Percentiles rank a stretch among this genome's conserved stretches.
Evolutionary conservation across 2,888 invertebrate species (phyloP).

Genomic region (Tribolium freemani): DNA sequence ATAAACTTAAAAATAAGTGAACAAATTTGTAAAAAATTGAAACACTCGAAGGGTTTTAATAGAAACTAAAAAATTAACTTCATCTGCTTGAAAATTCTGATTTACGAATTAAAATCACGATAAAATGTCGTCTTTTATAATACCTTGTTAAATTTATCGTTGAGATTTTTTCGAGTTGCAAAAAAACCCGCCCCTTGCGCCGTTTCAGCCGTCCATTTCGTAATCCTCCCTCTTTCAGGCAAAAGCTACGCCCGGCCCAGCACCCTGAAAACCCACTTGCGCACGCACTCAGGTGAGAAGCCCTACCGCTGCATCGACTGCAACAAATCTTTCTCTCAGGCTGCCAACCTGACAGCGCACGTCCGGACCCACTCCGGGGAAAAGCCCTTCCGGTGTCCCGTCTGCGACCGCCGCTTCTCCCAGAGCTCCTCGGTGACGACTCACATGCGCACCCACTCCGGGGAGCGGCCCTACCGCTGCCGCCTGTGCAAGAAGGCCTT

Average conservation of each 20-base stretch:
- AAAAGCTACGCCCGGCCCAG: conserved; percentile 97
- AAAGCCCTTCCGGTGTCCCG: conserved; percentile 96
- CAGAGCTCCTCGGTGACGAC: conserved; percentile 97
- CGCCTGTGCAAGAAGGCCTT: conserved; percentile 98
- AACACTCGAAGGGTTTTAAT: too few relatives aligned
- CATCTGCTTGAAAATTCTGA: too few relatives aligned
- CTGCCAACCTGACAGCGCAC: conserved; percentile 98
- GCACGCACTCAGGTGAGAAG: conserved; percentile 97
- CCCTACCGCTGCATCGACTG: conserved; percentile 94
- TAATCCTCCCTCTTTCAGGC: conserved; percentile 53
- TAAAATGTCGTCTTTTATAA: too few relatives aligned
- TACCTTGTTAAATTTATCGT: too few relatives aligned
- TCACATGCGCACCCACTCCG: conserved; percentile 99
- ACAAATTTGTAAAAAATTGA: too few relatives aligned
- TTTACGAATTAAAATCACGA: too few relatives aligned
- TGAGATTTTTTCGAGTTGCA: too few relatives aligned
- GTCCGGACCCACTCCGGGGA: conserved; percentile 97
- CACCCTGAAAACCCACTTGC: conserved; percentile 95
- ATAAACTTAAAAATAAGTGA: too few relatives aligned
- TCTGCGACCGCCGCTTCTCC: conserved; percentile 96
- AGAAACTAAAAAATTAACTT: too few relatives aligned
- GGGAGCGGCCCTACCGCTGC: conserved; percentile 96
- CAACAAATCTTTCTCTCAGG: conserved; percentile 97
- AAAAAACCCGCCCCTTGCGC: neutral
- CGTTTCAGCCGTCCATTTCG: neutral